Conservation (phyloP, 2,888 invertebrate genomes). For the Nycteola revayana region DNA sequence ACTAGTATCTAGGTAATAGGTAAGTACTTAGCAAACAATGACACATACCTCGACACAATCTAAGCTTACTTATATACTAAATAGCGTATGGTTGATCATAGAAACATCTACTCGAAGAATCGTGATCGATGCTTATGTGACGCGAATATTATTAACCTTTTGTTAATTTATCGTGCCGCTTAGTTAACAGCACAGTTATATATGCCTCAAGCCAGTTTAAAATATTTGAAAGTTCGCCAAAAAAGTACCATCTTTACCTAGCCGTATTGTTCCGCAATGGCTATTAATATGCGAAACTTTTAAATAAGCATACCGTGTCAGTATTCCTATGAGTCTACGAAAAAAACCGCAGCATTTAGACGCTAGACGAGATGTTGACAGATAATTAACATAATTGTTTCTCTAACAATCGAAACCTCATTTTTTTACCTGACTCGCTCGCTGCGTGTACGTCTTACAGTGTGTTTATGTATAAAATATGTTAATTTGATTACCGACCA, state of each 20-base stretch:
- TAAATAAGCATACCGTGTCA: too few species aligned
- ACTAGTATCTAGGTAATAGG: conserved; percentile 34
- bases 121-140: too few species aligned
- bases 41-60: conserved; percentile 13
- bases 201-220: conserved; percentile 2
- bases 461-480: conserved; percentile 51
- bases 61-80: background rate
- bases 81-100: too few species aligned
- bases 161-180: conserved; percentile 4
- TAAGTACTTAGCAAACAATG: conserved; percentile 27
- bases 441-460: conserved; percentile 32
- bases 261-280: conserved; percentile 7
- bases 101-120: too few species aligned
- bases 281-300: conserved; percentile 1
- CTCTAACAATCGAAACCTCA: conserved; percentile 17
- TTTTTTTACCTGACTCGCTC: conserved; percentile 28
- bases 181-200: conserved; percentile 4
- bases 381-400: conserved; percentile 27
- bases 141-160: conserved; percentile 13
- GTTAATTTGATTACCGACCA: conserved; percentile 56
- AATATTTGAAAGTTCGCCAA: conserved; percentile 17
- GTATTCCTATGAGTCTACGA: background rate
- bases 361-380: conserved; percentile 18
- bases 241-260: conserved; percentile 1
- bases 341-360: conserved; percentile 7